Conservation (phyloP, 1,140 invertebrate species). For the Drosophila miranda region DNA sequence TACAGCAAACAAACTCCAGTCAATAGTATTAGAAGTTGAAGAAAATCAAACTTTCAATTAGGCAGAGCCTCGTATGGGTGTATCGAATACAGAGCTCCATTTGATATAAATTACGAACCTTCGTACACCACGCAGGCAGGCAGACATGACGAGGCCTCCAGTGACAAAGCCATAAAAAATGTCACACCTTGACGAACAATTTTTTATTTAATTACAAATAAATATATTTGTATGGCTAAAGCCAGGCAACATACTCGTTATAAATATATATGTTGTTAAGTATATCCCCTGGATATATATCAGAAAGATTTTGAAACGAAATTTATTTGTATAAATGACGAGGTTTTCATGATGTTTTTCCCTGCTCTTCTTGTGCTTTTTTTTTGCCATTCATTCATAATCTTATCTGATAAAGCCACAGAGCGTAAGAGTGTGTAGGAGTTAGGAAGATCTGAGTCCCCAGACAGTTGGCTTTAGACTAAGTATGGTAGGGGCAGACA, state of each 20-base stretch:
- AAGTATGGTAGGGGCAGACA: constrained; percentile 5
- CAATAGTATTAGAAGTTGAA: constrained; percentile 8
- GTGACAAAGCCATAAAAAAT: constrained; percentile 77
- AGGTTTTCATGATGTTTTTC: constrained; percentile 3
- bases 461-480: constrained; percentile 34
- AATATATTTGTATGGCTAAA: constrained; percentile 54
- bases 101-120: constrained; percentile 51
- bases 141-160: constrained; percentile 23
- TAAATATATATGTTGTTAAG: constrained; percentile 14
- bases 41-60: constrained; percentile 57
- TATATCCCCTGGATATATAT: constrained; percentile 40
- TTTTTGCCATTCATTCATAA: constrained; percentile 42
- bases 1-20: constrained; percentile 36
- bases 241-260: constrained; percentile 20
- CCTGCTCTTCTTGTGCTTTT: not conserved
- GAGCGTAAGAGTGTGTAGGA: not conserved
- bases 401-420: constrained; percentile 19
- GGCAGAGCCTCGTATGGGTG: not conserved
- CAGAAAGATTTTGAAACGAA: constrained; percentile 29
- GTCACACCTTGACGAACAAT: constrained; percentile 65
- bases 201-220: constrained; percentile 75
- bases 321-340: constrained; percentile 57
- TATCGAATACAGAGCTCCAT: constrained; percentile 26
- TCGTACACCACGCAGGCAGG: constrained; percentile 1
- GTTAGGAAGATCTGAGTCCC: constrained; percentile 16